Evolutionary conservation across 2,888 invertebrate genomes (phyloP).

Genomic region (Aethes cnicana): DNA sequence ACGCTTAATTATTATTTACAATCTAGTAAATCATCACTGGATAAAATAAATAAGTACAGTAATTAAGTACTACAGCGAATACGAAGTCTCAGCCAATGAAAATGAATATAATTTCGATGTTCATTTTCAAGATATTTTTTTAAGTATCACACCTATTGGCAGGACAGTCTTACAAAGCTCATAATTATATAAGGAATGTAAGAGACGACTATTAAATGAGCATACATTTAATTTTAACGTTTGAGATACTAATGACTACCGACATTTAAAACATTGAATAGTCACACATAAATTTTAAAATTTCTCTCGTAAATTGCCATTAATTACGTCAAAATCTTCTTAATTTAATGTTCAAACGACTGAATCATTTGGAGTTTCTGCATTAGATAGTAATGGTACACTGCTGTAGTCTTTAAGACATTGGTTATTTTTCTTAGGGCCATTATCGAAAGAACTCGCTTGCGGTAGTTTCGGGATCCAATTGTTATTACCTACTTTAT

Average conservation of each 20-base stretch:
- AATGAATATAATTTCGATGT: slow-evolving; percentile 27
- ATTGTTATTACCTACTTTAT: slow-evolving; percentile 76
- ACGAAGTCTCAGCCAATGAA: slow-evolving; percentile 12
- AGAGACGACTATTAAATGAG: slow-evolving; percentile 26
- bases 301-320: slow-evolving; percentile 34
- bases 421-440: slow-evolving; percentile 61
- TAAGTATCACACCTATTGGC: slow-evolving; percentile 39
- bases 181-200: slow-evolving; percentile 38
- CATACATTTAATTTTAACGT: slow-evolving; percentile 26
- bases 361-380: slow-evolving; percentile 72
- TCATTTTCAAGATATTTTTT: slow-evolving; percentile 30
- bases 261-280: slow-evolving; percentile 33
- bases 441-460: slow-evolving; percentile 73
- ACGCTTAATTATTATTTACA: slow-evolving; percentile 64
- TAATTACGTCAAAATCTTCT: slow-evolving; percentile 23
- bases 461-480: slow-evolving; percentile 74
- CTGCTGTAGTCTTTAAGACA: slow-evolving; percentile 75
- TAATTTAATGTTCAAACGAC: slow-evolving; percentile 45
- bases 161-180: slow-evolving; percentile 39
- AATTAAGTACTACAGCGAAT: slow-evolving; percentile 33
- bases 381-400: slow-evolving; percentile 71
- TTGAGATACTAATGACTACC: slow-evolving; percentile 29
- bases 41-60: slow-evolving; percentile 45
- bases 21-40: slow-evolving; percentile 55
- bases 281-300: slow-evolving; percentile 32